Conservation (phyloP, 1,140 invertebrate species). For the Chironomus tepperi region DNA sequence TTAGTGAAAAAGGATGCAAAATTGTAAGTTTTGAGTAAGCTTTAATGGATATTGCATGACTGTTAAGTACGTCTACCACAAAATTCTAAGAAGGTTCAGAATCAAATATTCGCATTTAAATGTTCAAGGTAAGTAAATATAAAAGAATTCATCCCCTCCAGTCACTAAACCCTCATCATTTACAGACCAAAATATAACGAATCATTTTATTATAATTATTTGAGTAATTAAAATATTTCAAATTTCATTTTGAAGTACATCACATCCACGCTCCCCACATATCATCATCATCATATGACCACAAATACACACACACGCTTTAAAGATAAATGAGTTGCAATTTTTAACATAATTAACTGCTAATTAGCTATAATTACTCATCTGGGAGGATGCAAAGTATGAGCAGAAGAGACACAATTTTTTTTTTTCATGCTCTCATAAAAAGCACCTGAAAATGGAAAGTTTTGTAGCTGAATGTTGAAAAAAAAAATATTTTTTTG, state of each 20-base stretch:
- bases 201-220: too few relatives aligned
- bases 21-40: too few relatives aligned
- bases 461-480: neutral
- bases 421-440: neutral
- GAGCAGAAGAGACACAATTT: neutral
- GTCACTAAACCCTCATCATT: too few relatives aligned
- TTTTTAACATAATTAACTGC: slow-evolving; percentile 2
- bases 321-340: slow-evolving; percentile 5
- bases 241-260: neutral
- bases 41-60: too few relatives aligned
- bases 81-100: too few relatives aligned
- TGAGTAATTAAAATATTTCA: too few relatives aligned
- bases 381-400: neutral
- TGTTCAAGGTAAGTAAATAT: too few relatives aligned
- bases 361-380: slow-evolving; percentile 14
- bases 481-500: neutral
- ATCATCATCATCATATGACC: slow-evolving; percentile 5
- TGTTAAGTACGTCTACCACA: too few relatives aligned
- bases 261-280: neutral
- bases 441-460: slow-evolving; percentile 4
- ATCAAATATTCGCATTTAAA: too few relatives aligned
- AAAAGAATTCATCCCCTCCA: too few relatives aligned
- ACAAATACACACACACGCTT: slow-evolving; percentile 5
- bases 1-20: too few relatives aligned
- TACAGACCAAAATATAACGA: too few relatives aligned